Base-by-base conservation (phyloP, 1,140 invertebrate species). In the Artemia franciscana region DNA sequence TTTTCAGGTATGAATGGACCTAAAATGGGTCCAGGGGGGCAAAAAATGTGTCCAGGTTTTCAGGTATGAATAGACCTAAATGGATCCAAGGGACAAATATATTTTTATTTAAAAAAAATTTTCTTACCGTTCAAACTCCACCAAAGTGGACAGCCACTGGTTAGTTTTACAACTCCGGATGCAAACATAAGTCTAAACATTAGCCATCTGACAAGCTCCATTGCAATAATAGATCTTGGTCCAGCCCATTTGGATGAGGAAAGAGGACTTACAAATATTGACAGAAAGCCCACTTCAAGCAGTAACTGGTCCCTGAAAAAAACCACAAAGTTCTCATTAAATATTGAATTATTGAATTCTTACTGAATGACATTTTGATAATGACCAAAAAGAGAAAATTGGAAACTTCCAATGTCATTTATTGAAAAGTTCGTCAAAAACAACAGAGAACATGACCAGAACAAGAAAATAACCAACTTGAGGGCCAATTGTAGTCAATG, bases 121-220 rank as follows among this genome's bases (percentile, higher is more conserved):
- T 39, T 65, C 64, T 69, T 77, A 86, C 85, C 85, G 71, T 81
- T 80, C 9, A 90, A 77, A 66, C 77, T 79, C 86, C 86, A 90
- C 86, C 86, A 90, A 9, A 81, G 77, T 15, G 84, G 84, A 71
- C 84, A 86, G 7, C 79, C 77, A 70, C 80, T 84, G n/a, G 77
- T 78, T 24, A 91, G 73, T 72, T 90, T 91, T 0, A 84, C 79
- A 25, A 86, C 76, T 27, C 84, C 85, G 39, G 79, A 82, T 3
- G 82, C 79, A 74, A 89, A 85, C 75, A 88, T 79, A 4, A 86
- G 77, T 27, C 86, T 75, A 66, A 90, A 89, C 2, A 87, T 73
- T 15, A 89, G 74, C 85, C 86, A 89, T 60, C 79, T 78, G 1
- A 88, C 77, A 5, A 85, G 71, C 83, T 83, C 88, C 66, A 89